Evolutionary conservation across 1,140 invertebrate genomes (phyloP), one percentile per base, ranked within the genome.

Genomic region (Pseudomyrmex gracilis): DNA sequence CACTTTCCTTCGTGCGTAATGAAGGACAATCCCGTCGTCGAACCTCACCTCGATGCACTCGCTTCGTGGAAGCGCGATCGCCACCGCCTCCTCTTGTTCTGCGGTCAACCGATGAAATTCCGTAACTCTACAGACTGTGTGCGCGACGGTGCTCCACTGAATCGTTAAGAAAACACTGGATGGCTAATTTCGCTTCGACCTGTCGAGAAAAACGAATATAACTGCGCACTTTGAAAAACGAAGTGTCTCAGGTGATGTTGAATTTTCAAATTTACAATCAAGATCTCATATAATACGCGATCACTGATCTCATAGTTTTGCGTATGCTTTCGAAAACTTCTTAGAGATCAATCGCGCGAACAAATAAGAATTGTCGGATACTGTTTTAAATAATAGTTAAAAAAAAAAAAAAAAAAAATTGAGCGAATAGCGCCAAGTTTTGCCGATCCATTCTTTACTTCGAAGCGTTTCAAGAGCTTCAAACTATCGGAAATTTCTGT

Each of bases 1-100:
- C 92, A 93, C 91, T 92, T 93, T 93, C 91, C 92, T 92, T 92
- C 90, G 90, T 92, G 90, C 91, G 89, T 93, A 93, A 93, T 91
- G 92, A 93, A 93, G 90, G 92, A 92, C 88, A 89, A 86, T 89
- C 87, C 87, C 84, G 87, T 80, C 87, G 85, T 68, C 85, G 83
- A 51, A 34, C 70, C 67, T 76, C 34, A 78, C 63, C 70, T 71
- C 76, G 82, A 86, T 86, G 84, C 87, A 74, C 76, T 85, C 82
- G 87, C 87, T 34, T 80, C 84, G 87, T 78, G 84, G 80, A 88
- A 84, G 74, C 86, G 73, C 87, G 88, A 89, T 85, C 85, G 47
- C 87, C 47, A 43, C 7, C 61, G 63, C 63, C 78, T 57, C 71
- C 77, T 86, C 87, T 88, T 74, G 78, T 82, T 88, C 84, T 88